A percentile compares a stretch with the other conserved stretches of the same genome.
Conservation (phyloP, 1,140 invertebrate species). For the Drosophila ironensis region DNA sequence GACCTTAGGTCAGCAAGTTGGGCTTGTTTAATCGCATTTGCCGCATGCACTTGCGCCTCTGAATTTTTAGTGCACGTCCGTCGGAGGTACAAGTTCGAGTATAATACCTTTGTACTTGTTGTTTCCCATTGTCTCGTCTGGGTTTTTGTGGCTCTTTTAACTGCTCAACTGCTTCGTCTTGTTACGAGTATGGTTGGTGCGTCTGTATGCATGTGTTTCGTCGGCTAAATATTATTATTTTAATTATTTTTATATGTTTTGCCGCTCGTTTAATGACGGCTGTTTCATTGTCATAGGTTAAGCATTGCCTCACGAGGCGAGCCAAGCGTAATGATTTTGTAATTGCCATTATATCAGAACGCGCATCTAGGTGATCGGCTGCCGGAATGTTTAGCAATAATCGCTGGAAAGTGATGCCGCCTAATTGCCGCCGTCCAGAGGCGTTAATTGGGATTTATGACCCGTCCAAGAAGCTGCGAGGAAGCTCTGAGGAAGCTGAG, state of each 20-base stretch:
- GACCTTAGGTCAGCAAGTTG: conserved; percentile 1
- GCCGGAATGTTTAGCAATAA: conserved; percentile 4
- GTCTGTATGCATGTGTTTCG: conserved; percentile 17
- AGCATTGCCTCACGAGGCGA: conserved; percentile 50
- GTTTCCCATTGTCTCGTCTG: neutral
- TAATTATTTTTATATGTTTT: conserved; percentile 48
- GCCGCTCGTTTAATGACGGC: conserved; percentile 36
- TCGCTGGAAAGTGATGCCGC: conserved; percentile 11
- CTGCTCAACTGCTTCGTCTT: conserved; percentile 27
- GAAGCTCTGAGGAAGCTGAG: no score
- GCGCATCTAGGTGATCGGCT: conserved; percentile 4
- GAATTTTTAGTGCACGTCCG: conserved; percentile 53
- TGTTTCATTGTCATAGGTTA: conserved; percentile 68
- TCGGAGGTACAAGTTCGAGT: conserved; percentile 27
- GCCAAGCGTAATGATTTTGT: conserved; percentile 43
- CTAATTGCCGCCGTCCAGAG: conserved; percentile 17
- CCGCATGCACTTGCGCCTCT: conserved; percentile 34
- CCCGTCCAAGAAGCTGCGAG: neutral
- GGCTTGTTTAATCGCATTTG: conserved; percentile 34
- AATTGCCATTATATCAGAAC: conserved; percentile 46
- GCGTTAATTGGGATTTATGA: conserved; percentile 27
- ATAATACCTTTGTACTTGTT: no score
- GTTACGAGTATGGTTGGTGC: conserved; percentile 17
- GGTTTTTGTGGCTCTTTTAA: conserved; percentile 20
- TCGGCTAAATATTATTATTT: conserved; percentile 64